Base-by-base conservation (phyloP, 1,140 invertebrate species). In the Drosophila hydei region DNA sequence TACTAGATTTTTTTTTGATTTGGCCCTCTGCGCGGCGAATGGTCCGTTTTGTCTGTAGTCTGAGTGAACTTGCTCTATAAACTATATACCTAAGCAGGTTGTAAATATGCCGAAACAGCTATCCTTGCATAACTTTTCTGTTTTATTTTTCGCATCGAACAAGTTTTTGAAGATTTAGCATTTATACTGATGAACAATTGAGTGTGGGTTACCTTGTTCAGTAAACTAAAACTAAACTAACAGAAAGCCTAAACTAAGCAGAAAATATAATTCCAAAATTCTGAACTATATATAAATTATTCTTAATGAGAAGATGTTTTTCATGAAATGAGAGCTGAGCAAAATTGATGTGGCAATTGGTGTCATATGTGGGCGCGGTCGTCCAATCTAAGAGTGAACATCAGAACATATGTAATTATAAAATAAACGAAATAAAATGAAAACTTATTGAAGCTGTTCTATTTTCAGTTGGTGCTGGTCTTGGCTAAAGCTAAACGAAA, bases 231-330 rank as follows among this genome's bases (percentile, higher is more conserved):
- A 30, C 58, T 36, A 12, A 42, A 42, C 16, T 60, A 52, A 72
- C 72, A 23, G 55, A 68, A 60, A 55, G 72, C 64, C 62, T 84
- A 45, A 81, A 79, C 68, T 62, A 64, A 72, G 69, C 38, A 45
- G 51, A 74, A 72, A 73, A 85, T 70, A 50, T 54, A 85, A 85
- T 85, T 85, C 80, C 80, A 87, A 85, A 87, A 87, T 80, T 85
- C 77, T 67, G 71, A 74, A 85, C 80, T 77, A 80, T 74, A 85
- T 68, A 64, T 79, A 71, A 84, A 85, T 79, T 74, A 69, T 42
- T 50, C 47, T n/a, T 50, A 42, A 33, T 50, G 33, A 70, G 59
- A 36, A 38, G 54, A 25, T 61, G 58, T 50, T 61, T 69, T 27
- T 56, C 59, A 63, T 47, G 30, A 58, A 60, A 30, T 59, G 52